Base-by-base conservation (phyloP, 2,888 invertebrate species). In the Drosophila neotestacea region DNA sequence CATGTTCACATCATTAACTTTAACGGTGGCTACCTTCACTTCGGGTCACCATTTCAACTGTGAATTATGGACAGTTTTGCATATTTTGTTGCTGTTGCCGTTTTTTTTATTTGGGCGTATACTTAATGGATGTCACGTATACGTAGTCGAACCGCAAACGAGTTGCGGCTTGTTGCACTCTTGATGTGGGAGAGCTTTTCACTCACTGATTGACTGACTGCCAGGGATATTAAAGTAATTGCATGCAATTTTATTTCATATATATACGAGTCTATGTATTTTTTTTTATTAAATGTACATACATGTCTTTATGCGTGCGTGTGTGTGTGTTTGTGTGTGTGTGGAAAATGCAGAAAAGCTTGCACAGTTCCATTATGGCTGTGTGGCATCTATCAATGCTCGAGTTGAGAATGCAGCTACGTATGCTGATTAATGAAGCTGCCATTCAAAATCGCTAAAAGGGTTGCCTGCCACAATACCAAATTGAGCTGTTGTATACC, bases 351-450 rank as follows among this genome's bases (percentile, higher is more conserved):
- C 32, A 34, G 22, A 30, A 34, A 34, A 39, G n/a, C 11, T 11
- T 22, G 36, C 9, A 32, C 28, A 60, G 55, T 27, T 44, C 55
- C 55, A 56, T 56, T 36, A 56, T 56, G 55, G 39, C 30, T 27
- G 38, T 42, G 46, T 32, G 27, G 62, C 52, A 42, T 60, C 48
- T 60, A 51, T 52, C 47, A 48, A 48, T 52, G 74, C 46, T 50
- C 39, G 55, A 58, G 34, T 16, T 47, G 63, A 32, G 56, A 47
- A 51, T 81, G 62, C 68, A 52, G 60, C 52, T 65, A 67, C 63
- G 69, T 75, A 68, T 81, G 68, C 73, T 62, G 76, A 85, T 89
- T 89, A 89, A 85, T 85, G 90, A 85, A 89, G 81, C 90, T 83
- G 86, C 74, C 90, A 85, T 85, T 89, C 86, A 89, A 72, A 73